Evolutionary conservation across 2,888 invertebrate genomes (phyloP), one percentile per base, ranked within the genome.

Genomic region (Drosophila mimetica): DNA sequence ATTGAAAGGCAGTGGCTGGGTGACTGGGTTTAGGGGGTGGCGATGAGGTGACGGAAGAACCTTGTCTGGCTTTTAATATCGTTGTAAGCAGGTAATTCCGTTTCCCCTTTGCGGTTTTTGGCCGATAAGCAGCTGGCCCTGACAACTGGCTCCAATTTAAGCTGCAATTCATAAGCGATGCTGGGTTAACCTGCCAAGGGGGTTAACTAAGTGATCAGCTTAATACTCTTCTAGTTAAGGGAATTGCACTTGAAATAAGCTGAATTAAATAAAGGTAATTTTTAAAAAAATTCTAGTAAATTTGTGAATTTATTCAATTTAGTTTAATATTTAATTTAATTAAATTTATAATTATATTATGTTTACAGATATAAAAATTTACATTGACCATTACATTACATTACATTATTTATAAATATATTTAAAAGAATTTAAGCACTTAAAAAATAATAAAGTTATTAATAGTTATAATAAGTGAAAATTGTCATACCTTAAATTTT

Each of bases 51-150:
- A 20, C 34, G 50, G 37, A 39, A 41, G 44, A 41, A 59, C 34
- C 50, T 46, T 61, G 71, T 64, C 74, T 71, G 71, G 61, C 72
- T 73, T 73, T 77, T 78, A 70, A 75, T 70, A 71, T 71, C 70
- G 67, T 61, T 74, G 82, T 88, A 87, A 89, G 85, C 87, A 87
- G 87, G 87, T 89, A 89, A 87, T 87, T 79, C 73, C 60, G 71
- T 71, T 75, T 58, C 51, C 63, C 36, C 36, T 36, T 34, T 50
- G 50, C 16, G 61, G 69, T 42, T 44, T 20, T 18, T 47, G 47
- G 60, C 48, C 5, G 78, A 81, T 65, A 75, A 72, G 75, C 75
- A 79, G 69, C 39, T 75, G 75, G 59, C 66, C 51, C 52, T 46
- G 44, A 46, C 25, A 25, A 48, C 51, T 44, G 46, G 32, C 42